These are phyloP conservation scores for Yasuhikotakia modesta DNA, from an alignment of 2,797 vertebrate genomes.

Conservation along the genomic window DNA sequence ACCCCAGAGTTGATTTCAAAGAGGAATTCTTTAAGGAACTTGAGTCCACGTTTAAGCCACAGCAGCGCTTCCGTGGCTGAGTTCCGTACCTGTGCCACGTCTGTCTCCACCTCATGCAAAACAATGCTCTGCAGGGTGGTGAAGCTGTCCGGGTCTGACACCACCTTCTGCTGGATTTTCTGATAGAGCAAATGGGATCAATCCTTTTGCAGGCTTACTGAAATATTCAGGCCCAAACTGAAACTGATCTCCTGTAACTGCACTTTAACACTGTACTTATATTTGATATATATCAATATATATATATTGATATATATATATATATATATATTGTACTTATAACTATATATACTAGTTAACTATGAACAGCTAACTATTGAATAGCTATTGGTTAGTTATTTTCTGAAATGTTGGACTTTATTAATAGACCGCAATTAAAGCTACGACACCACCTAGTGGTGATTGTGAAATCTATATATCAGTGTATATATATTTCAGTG, in stretches of 20 bases:
- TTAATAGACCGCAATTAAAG: neutral
- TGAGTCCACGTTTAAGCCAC: slow-evolving; percentile 94
- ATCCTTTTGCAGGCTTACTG: neutral
- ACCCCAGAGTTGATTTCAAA: slow-evolving; percentile 87
- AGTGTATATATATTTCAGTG: no score
- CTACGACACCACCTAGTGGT: slow-evolving; percentile 28
- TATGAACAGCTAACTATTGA: no score
- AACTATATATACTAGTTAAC: no score
- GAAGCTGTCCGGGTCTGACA: slow-evolving; percentile 86
- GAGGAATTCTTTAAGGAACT: slow-evolving; percentile 96
- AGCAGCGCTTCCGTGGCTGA: slow-evolving; percentile 95
- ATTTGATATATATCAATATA: neutral
- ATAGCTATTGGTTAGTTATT: no score
- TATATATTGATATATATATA: no score
- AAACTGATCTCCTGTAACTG: neutral
- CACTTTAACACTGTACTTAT: neutral
- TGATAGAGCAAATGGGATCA: slow-evolving; percentile 57
- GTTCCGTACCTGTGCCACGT: slow-evolving; percentile 87
- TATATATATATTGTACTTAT: no score
- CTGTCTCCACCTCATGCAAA: slow-evolving; percentile 83
- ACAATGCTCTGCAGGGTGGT: slow-evolving; percentile 95
- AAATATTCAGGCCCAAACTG: neutral
- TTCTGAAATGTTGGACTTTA: neutral
- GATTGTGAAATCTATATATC: neutral
- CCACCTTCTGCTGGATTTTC: slow-evolving; percentile 97